Base-by-base conservation (phyloP, 2,888 invertebrate species). In the Xestoiulus laeticollis region DNA sequence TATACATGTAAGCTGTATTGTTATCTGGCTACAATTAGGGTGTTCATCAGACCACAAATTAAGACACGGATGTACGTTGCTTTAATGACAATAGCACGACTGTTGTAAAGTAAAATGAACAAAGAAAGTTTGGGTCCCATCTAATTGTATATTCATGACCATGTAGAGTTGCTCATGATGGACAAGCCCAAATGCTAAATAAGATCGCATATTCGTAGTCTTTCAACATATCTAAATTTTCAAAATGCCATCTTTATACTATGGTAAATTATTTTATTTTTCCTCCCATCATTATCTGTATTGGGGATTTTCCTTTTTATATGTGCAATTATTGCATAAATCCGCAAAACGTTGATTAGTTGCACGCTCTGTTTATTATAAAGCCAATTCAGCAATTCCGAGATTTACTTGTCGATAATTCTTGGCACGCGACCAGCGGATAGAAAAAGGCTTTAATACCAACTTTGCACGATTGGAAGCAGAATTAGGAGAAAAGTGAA, bases 11-110 rank as follows among this genome's bases (percentile, higher is more conserved):
- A 30, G 30, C 30, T 30, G 78, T 78, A 26, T 30, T 78, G 30
- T 12, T 30, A 78, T 16, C 78, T 14, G 14, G n/a, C n/a, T n/a
- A n/a, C 78, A 78, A 78, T 78, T 78, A 78, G 30, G 30, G 14
- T 26, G 78, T 26, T 78, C 78, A 78, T 30, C 14, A 78, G 78
- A 78, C 30, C 78, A 26, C 26, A 78, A 78, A 78, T 78, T 68
- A 78, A 78, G 78, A 78, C 30, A 14, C 78, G 78, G 26, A 78
- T 78, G 26, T 59, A 16, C 14, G 14, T 30, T 30, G 78, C 30
- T 30, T 78, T 30, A 30, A 78, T 78, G 78, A 78, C 78, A 78
- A 59, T 19, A 59, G 30, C 78, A 78, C 30, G 14, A 26, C 33
- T 30, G 22, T 2, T 14, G 30, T 30, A 14, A 78, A 78, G 30